Conservation (phyloP, 2,888 invertebrate species). For the Lasioglossum morio region DNA sequence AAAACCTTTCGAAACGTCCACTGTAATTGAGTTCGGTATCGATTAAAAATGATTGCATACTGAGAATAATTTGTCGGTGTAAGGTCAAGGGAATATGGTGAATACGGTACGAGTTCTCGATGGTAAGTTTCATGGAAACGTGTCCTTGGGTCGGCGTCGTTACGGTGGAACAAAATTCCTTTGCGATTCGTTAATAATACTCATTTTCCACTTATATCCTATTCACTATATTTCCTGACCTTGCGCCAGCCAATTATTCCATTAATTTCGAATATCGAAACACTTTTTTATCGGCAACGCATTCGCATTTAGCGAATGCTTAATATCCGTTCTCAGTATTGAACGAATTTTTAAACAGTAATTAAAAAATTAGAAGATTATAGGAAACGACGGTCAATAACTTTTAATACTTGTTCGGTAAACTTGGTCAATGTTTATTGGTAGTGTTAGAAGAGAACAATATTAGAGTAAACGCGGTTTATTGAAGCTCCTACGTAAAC, state of each 20-base stretch:
- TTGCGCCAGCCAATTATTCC: neutral
- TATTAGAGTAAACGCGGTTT: too few relatives aligned
- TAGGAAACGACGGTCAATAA: neutral
- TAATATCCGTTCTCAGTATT: neutral
- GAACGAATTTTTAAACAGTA: neutral
- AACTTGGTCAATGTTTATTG: neutral
- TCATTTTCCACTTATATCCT: neutral
- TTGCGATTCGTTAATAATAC: neutral
- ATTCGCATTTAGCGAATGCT: neutral
- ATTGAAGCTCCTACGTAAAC: too few relatives aligned
- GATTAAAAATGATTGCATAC: neutral
- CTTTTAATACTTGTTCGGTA: neutral
- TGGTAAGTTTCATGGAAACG: neutral
- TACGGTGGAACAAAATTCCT: conserved; percentile 2
- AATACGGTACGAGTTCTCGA: neutral
- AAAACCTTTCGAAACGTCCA: neutral
- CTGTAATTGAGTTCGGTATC: neutral
- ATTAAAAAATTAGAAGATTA: too few relatives aligned
- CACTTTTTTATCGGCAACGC: neutral
- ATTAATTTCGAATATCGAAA: neutral
- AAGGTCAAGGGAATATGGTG: neutral
- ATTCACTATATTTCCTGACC: neutral
- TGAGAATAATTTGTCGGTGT: neutral
- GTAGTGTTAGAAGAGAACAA: neutral
- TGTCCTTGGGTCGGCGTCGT: neutral